Conservation (phyloP, 1,140 invertebrate genomes). For the Zaprionus tsacasi region DNA sequence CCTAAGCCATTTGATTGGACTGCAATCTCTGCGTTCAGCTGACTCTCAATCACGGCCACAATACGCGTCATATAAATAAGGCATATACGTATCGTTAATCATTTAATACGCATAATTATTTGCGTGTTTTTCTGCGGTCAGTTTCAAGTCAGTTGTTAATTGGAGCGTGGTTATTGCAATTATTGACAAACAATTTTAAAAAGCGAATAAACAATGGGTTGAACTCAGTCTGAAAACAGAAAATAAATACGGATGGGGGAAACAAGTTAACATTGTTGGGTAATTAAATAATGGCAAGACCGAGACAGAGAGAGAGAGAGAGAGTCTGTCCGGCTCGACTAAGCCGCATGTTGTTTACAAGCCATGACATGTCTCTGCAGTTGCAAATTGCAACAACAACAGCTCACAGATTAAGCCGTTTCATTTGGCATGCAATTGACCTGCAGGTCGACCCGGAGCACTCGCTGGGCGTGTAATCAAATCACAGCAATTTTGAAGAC, state of each 20-base stretch:
- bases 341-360: conserved; percentile 59
- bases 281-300: conserved; percentile 2
- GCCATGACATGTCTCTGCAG: conserved; percentile 60
- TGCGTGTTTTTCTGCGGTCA: conserved; percentile 54
- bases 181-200: conserved; percentile 51
- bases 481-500: conserved; percentile 32
- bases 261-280: background rate
- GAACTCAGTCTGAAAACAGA: background rate
- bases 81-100: conserved; percentile 32
- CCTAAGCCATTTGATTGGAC: background rate
- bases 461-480: conserved; percentile 24
- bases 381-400: conserved; percentile 55
- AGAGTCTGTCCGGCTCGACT: conserved; percentile 27
- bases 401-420: conserved; percentile 63
- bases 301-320: background rate
- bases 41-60: conserved; percentile 3
- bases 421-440: conserved; percentile 61
- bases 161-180: conserved; percentile 63
- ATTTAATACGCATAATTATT: conserved; percentile 58
- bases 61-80: background rate
- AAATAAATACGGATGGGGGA: conserved; percentile 47
- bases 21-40: background rate
- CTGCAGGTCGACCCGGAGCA: conserved; percentile 37
- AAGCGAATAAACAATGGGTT: conserved; percentile 37
- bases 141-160: conserved; percentile 60